A percentile compares a stretch with the other conserved stretches of the same genome.
Conservation (phyloP, 1,140 invertebrate species). For the Zaprionus gabonicus region DNA sequence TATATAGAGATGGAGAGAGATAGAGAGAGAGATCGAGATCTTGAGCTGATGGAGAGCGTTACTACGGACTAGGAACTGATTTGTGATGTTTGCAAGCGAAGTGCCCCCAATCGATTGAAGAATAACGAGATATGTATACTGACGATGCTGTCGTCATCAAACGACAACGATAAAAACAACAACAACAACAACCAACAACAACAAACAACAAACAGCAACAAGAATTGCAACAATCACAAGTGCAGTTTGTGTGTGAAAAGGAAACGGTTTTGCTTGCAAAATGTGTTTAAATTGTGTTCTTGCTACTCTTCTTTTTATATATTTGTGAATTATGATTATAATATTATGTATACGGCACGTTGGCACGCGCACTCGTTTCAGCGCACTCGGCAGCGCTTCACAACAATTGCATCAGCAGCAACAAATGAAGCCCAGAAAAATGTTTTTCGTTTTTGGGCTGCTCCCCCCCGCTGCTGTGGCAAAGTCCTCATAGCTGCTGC, state of each 20-base stretch:
- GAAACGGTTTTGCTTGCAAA: slow-evolving; percentile 68
- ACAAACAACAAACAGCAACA: slow-evolving; percentile 32
- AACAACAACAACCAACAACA: slow-evolving; percentile 23
- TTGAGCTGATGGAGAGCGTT: slow-evolving; percentile 55
- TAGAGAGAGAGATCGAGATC: slow-evolving; percentile 44
- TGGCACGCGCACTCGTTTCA: slow-evolving; percentile 32
- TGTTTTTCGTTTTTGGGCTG: slow-evolving; percentile 19
- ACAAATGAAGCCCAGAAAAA: slow-evolving; percentile 35
- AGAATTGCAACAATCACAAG: slow-evolving; percentile 26
- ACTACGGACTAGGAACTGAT: slow-evolving; percentile 76
- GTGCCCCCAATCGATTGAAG: slow-evolving; percentile 49
- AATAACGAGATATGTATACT: slow-evolving; percentile 5
- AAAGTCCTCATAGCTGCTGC: slow-evolving; percentile 65
- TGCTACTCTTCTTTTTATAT: slow-evolving; percentile 61
- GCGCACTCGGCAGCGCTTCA: slow-evolving; percentile 32
- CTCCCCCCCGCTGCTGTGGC: background rate
- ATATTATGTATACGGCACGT: slow-evolving; percentile 62
- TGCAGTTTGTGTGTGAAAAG: slow-evolving; percentile 41
- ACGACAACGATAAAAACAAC: slow-evolving; percentile 49
- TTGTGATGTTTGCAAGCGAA: slow-evolving; percentile 80
- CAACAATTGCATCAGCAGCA: slow-evolving; percentile 21
- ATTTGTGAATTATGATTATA: slow-evolving; percentile 67
- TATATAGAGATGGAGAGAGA: slow-evolving; percentile 55
- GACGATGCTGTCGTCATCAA: slow-evolving; percentile 37
- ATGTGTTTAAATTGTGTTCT: slow-evolving; percentile 73